Conservation (phyloP, 2,797 vertebrate genomes). For the Rhabdomys pumilio region DNA sequence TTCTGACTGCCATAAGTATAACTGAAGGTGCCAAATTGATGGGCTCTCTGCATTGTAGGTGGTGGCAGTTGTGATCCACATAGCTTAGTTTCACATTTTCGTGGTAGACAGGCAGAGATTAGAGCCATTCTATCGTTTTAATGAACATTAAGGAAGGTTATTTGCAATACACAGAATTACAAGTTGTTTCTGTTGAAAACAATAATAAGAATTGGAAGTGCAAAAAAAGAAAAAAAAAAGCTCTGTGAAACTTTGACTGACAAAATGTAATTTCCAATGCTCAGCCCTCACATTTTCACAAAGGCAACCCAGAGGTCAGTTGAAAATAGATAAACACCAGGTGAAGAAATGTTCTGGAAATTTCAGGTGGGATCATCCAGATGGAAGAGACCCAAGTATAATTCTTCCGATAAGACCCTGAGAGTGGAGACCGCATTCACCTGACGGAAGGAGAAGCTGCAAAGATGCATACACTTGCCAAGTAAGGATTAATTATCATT, state of each 20-base stretch:
- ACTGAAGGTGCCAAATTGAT: slow-evolving; percentile 78
- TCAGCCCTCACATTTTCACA: slow-evolving; percentile 28
- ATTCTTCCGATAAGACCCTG: slow-evolving; percentile 57
- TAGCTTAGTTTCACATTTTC: slow-evolving; percentile 73
- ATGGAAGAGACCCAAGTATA: slow-evolving; percentile 31
- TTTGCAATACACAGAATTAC: slow-evolving; percentile 52
- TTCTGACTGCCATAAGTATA: slow-evolving; percentile 76
- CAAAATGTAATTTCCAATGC: slow-evolving; percentile 38
- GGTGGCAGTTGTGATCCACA: slow-evolving; percentile 72
- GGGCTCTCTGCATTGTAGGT: slow-evolving; percentile 73
- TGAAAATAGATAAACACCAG: slow-evolving; percentile 40
- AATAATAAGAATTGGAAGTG: slow-evolving; percentile 57
- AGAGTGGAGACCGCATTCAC: slow-evolving; percentile 28
- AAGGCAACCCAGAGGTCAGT: slow-evolving; percentile 38
- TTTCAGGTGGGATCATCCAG: slow-evolving; percentile 1
- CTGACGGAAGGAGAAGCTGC: slow-evolving; percentile 27
- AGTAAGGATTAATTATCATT: slow-evolving; percentile 69
- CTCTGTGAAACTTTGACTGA: slow-evolving; percentile 64
- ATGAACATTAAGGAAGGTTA: slow-evolving; percentile 53
- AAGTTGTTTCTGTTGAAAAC: slow-evolving; percentile 67
- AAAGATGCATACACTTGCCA: slow-evolving; percentile 32
- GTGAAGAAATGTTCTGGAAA: slow-evolving; percentile 26
- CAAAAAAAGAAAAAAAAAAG: slow-evolving; percentile 35
- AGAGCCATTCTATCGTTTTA: slow-evolving; percentile 68
- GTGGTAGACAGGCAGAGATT: slow-evolving; percentile 57